Evolutionary conservation across 1,140 invertebrate species (phyloP).

Genomic region (silkworm (Bombyx mori)): ASM3026992v2 NC_085119.1:6599501-6600000

Average conservation of each 20-base stretch:
- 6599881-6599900: no score
- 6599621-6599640: conserved; percentile 22
- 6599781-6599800: not conserved
- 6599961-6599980: no score
- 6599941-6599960: no score
- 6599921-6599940: no score
- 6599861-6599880: no score
- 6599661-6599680: conserved; percentile 59
- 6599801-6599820: no score
- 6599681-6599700: conserved; percentile 31
- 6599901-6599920: no score
- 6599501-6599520: conserved; percentile 40
- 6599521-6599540: conserved; percentile 49
- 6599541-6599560: conserved; percentile 35
- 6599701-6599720: conserved; percentile 14
- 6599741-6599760: not conserved
- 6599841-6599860: no score
- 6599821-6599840: no score
- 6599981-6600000: no score
- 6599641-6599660: conserved; percentile 44
- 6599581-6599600: conserved; percentile 59
- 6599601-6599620: conserved; percentile 50
- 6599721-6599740: conserved; percentile 9
- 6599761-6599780: not conserved
- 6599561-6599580: conserved; percentile 47